These are phyloP conservation scores for Tillus elongatus DNA, from an alignment of 2,888 invertebrate genomes.

Conservation along the genomic window DNA sequence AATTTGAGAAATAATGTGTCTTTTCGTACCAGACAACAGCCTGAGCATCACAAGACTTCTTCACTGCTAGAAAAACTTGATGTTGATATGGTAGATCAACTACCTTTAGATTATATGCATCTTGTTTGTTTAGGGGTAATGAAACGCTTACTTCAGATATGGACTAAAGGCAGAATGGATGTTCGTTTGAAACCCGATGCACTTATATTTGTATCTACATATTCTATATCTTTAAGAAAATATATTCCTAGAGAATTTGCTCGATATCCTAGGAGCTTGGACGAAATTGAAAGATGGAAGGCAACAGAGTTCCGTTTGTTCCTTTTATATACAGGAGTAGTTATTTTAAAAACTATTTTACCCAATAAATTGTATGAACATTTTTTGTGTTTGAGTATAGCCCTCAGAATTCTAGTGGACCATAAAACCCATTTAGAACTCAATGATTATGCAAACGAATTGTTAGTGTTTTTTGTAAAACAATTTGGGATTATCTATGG, in stretches of 20 bases:
- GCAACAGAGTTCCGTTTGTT: constrained; percentile 21
- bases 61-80: constrained; percentile 10
- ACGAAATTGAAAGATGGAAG: constrained; percentile 19
- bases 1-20: constrained; percentile 10
- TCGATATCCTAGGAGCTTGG: constrained; percentile 19
- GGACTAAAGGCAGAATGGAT: constrained; percentile 10
- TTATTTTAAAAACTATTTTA: constrained; percentile 18
- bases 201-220: background rate
- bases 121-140: constrained; percentile 22
- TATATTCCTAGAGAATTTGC: constrained; percentile 20
- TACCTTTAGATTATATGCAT: constrained; percentile 15
- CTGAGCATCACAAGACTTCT: constrained; percentile 11
- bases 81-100: constrained; percentile 3
- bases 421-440: constrained; percentile 10
- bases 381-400: constrained; percentile 21
- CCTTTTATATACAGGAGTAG: constrained; percentile 20
- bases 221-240: constrained; percentile 8
- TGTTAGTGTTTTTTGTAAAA: constrained; percentile 21
- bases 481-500: constrained; percentile 20
- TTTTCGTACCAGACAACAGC: constrained; percentile 10
- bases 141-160: constrained; percentile 18
- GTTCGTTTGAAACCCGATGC: constrained; percentile 1
- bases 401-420: constrained; percentile 19
- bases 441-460: constrained; percentile 13
- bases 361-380: constrained; percentile 16